phyloP scores from a whole-genome alignment of 2,113 vertebrate genomes.

The Onychostoma macrolepis region DNA sequence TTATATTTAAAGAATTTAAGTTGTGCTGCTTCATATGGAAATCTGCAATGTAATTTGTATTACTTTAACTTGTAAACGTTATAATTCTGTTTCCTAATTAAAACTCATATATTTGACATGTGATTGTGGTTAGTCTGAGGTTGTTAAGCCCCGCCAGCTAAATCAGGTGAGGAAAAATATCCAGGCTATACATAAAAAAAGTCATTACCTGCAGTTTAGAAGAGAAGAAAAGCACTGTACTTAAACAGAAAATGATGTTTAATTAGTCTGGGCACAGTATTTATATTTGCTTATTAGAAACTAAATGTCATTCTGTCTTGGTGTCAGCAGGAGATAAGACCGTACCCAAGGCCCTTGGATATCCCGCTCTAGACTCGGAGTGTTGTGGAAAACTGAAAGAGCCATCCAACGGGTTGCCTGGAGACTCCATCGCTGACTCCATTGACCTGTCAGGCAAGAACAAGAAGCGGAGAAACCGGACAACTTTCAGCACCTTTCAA shows the following conservation, averaged over 20 bases:
- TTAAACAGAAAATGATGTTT: not conserved
- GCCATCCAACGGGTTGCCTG: constrained; percentile 56
- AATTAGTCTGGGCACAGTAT: not conserved
- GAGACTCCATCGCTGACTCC: constrained; percentile 78
- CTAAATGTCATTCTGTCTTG: not conserved
- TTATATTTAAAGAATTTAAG: not conserved
- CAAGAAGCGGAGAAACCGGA: constrained; percentile 92
- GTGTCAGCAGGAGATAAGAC: constrained; percentile 78
- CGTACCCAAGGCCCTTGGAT: constrained; percentile 77
- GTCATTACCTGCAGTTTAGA: not conserved
- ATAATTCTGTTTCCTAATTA: not conserved
- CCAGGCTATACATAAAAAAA: not conserved
- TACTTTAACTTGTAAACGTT: not conserved
- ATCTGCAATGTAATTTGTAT: not conserved
- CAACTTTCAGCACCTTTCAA: constrained; percentile 93
- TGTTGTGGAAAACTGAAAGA: constrained; percentile 76
- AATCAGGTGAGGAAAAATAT: not conserved
- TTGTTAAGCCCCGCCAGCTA: not conserved
- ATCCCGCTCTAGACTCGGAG: constrained; percentile 76
- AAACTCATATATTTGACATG: not conserved
- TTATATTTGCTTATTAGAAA: not conserved
- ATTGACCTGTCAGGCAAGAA: constrained; percentile 82
- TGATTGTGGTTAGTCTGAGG: not conserved
- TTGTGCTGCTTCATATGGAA: not conserved
- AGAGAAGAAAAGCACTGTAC: not conserved